Conservation (phyloP, 2,888 invertebrate genomes). For the Perithous albicinctus region DNA sequence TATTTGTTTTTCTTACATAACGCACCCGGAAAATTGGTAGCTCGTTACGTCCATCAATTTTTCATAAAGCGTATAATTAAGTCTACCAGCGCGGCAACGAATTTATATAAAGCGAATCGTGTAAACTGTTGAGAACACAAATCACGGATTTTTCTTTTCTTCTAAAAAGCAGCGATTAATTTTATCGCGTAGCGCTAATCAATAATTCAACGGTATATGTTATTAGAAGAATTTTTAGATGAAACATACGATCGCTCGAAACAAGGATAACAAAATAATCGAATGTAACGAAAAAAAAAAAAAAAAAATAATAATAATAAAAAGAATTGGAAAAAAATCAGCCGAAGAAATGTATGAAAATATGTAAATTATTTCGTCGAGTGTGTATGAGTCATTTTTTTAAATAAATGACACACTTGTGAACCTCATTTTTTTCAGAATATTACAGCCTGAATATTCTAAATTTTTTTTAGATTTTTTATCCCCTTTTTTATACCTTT, state of each 20-base stretch:
- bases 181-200: background rate
- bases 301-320: too few species aligned
- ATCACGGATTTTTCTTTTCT: constrained; percentile 1
- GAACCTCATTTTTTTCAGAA: too few species aligned
- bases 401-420: too few species aligned
- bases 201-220: too few species aligned
- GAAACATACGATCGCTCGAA: background rate
- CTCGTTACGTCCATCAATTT: constrained; percentile 12
- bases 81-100: background rate
- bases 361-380: constrained; percentile 69
- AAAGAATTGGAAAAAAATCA: constrained; percentile 70
- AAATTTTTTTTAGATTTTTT: too few species aligned
- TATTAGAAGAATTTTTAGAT: too few species aligned
- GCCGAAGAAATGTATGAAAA: constrained; percentile 76
- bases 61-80: background rate
- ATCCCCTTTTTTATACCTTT: too few species aligned
- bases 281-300: constrained; percentile 65
- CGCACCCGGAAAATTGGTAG: background rate
- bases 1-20: constrained; percentile 33
- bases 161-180: constrained; percentile 22
- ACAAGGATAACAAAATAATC: constrained; percentile 72
- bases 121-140: constrained; percentile 26
- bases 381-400: too few species aligned
- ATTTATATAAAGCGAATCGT: background rate
- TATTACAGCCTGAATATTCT: too few species aligned